These are phyloP conservation scores for Hemithea aestivaria DNA, from an alignment of 2,888 invertebrate species.

Conservation along the genomic window DNA sequence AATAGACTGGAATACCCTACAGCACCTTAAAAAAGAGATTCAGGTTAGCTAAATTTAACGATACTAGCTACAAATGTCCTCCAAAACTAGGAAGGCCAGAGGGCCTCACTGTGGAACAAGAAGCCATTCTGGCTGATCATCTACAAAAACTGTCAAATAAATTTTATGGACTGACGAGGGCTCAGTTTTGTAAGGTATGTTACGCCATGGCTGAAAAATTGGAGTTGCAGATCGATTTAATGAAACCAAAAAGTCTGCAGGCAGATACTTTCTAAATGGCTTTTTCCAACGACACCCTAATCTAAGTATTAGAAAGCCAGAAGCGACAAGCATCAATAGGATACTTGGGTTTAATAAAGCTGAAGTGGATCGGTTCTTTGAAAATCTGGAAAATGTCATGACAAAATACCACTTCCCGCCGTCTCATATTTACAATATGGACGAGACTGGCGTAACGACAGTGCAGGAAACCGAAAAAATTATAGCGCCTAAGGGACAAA, in stretches of 20 bases:
- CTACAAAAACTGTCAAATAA: too few species aligned
- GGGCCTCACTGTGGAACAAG: too few species aligned
- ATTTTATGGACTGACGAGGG: too few species aligned
- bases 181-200: too few species aligned
- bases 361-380: constrained; percentile 23
- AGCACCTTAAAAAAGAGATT: too few species aligned
- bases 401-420: constrained; percentile 26
- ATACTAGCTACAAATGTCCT: too few species aligned
- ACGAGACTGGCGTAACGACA: constrained; percentile 35
- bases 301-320: constrained; percentile 25
- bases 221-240: too few species aligned
- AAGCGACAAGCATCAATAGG: constrained; percentile 25
- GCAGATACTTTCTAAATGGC: constrained; percentile 24
- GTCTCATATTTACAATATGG: constrained; percentile 29
- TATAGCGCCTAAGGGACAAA: constrained; percentile 31
- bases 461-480: constrained; percentile 44
- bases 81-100: too few species aligned
- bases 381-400: constrained; percentile 17
- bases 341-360: constrained; percentile 20
- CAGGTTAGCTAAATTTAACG: too few species aligned
- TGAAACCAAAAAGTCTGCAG: constrained; percentile 27
- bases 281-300: constrained; percentile 24
- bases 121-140: too few species aligned
- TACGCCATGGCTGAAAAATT: too few species aligned
- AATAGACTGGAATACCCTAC: too few species aligned